Base-by-base conservation (phyloP, 2,888 invertebrate species). In the Catotricha subobsoleta region DNA sequence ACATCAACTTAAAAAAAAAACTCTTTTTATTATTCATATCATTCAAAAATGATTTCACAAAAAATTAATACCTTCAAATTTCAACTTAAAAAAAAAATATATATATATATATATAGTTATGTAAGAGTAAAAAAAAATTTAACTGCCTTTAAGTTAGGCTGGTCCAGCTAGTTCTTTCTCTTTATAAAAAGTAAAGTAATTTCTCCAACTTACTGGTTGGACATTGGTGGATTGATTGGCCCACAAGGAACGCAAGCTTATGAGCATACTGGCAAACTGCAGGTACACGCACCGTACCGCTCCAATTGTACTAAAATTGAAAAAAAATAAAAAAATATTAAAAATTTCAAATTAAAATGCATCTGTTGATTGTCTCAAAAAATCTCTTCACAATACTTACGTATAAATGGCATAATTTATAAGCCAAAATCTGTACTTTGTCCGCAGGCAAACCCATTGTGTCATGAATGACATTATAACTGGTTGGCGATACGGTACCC, bases 221-320 rank as follows among this genome's bases (percentile, higher is more conserved):
- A 82, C 73, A 0, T 76, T 75, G 0, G 86, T 90, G 84, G 10
- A 92, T 68, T 7, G 71, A 71, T 56, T 91, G 88, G 0, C 81
- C 81, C 0, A 84, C 80, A 3, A 92, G 64, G 59, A 86, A 91
- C 0, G 94, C 91, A 46, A 94, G 61, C 54, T 92, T 94, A 58
- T 94, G 92, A 0, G 94, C 92, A 57, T 92, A 92, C 56, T 92
- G 91, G 54, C 88, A 90, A 0, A 90, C 88, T 0, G 91, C 82
- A 1, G 94, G 94, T 3, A 94, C 92, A 9, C 87, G 71, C 16
- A 82, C 76, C 1, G 81, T 66, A 48, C 78, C 80, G 28, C 80
- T 77, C 77, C 86, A 92, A 61, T 95, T 95, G 61, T 76, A 95
- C 55, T 95, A 95, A 66, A 92, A 66, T 53, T 94, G 92, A 0